A percentile compares a stretch with the other conserved stretches of the same genome.
These are phyloP conservation scores for Petrolisthes cinctipes DNA, from an alignment of 2,888 invertebrate genomes.

Conservation along the genomic window DNA sequence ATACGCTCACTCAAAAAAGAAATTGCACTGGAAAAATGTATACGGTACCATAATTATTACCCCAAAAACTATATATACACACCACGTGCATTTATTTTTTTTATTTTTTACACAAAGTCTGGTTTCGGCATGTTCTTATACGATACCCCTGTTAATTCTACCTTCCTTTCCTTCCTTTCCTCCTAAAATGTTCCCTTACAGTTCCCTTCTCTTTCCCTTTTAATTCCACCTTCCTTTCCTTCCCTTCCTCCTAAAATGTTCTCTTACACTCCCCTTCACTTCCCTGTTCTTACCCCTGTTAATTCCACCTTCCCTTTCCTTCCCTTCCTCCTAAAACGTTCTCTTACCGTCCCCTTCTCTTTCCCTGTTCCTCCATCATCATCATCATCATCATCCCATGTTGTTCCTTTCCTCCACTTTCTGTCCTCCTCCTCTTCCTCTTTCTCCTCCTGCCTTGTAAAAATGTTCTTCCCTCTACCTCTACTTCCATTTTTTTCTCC, in stretches of 20 bases:
- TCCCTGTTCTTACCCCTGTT: background rate
- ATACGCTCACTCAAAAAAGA: too few relatives aligned
- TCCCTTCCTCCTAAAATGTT: constrained; percentile 5
- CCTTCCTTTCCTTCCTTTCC: background rate
- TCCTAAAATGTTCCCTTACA: background rate
- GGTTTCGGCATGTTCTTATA: background rate
- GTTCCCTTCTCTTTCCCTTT: constrained; percentile 18
- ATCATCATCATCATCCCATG: background rate
- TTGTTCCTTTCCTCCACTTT: too few relatives aligned
- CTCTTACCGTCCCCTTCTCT: background rate
- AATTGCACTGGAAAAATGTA: background rate
- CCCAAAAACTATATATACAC: too few relatives aligned
- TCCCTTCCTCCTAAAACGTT: background rate
- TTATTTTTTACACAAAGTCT: constrained; percentile 2
- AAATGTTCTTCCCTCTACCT: too few relatives aligned
- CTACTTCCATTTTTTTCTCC: background rate
- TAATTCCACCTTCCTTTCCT: constrained; percentile 4
- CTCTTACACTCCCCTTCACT: background rate
- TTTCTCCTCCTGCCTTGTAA: constrained; percentile 7
- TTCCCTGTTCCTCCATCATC: background rate
- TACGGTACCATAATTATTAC: too few relatives aligned
- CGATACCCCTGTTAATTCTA: background rate
- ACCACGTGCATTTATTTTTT: background rate
- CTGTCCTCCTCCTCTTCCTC: background rate
- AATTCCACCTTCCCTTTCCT: too few relatives aligned